Evolutionary conservation across 2,113 vertebrate species (phyloP), one percentile per base, ranked within the genome.

Genomic region (Stigmatopora nigra): DNA sequence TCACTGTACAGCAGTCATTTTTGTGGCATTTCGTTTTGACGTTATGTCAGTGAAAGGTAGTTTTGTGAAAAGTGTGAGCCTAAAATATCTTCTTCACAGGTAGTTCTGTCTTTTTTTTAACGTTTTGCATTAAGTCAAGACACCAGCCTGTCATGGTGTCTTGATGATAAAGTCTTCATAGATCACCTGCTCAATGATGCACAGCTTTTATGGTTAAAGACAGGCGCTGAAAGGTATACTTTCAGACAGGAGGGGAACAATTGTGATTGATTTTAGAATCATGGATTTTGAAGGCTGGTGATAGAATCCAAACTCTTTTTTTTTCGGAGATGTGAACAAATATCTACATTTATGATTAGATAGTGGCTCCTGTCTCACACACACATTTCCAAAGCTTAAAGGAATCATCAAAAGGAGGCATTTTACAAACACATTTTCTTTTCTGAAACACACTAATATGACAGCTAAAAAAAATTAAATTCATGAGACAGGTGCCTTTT

Each of bases 111-210:
- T 22, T 5, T 58, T 36, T 58, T 9, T 38, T n/a, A 22, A 59
- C n/a, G 6, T 59, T 56, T 31, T 5, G 5, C 7, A 61, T 38
- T 38, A 12, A 38, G 38, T 61, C 20, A 31, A 31, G 58, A 44
- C 36, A 20, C 20, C 19, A 61, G 38, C 59, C 59, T 22, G 59
- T 61, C 41, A 45, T 61, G 59, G 41, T 41, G 38, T 41, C 38
- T 41, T 41, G 38, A 41, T 3, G 38, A 41, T 41, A 10, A 61
- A 45, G 59, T 61, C 59, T 22, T 61, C 16, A 45, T 45, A 45
- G 59, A 61, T 61, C 59, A 61, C 44, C 38, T 61, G 59, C 59
- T 61, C 19, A 11, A 45, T 61, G 59, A 45, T 61, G 38, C 59
- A 9, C 38, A 61, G 38, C 19, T 45, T 19, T 61, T 45, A 46